Conservation (phyloP, 2,113 vertebrate genomes). For the Bombycilla garrulus region DNA sequence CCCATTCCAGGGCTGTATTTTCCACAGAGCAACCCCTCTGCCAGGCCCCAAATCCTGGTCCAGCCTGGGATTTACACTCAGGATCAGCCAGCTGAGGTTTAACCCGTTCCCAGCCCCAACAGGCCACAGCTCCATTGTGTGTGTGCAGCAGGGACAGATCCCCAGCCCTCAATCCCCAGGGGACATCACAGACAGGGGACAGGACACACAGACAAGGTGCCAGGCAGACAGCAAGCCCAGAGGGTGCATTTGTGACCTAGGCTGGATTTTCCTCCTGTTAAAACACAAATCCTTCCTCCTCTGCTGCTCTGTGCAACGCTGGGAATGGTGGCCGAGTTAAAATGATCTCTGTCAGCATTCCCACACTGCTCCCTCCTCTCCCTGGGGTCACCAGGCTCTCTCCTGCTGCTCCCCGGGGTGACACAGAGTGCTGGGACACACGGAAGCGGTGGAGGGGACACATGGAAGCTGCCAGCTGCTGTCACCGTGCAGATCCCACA, state of each 20-base stretch:
- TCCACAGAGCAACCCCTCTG: background rate
- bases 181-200: background rate
- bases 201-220: background rate
- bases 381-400: background rate
- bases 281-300: background rate
- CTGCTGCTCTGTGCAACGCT: fast-evolving
- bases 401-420: background rate
- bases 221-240: background rate
- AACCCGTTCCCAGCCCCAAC: background rate
- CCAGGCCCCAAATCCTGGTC: background rate
- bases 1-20: background rate
- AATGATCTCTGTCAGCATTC: background rate
- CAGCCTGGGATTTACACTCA: background rate
- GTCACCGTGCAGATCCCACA: background rate
- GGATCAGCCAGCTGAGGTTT: background rate
- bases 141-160: background rate
- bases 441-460: background rate
- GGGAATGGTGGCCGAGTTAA: background rate
- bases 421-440: background rate
- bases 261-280: background rate
- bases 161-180: background rate
- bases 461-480: background rate
- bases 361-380: background rate
- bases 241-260: background rate
- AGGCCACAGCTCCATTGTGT: fast-evolving